phyloP scores from a whole-genome alignment of 2,797 vertebrate species.

The Enteromius unitaeniatus region DNA sequence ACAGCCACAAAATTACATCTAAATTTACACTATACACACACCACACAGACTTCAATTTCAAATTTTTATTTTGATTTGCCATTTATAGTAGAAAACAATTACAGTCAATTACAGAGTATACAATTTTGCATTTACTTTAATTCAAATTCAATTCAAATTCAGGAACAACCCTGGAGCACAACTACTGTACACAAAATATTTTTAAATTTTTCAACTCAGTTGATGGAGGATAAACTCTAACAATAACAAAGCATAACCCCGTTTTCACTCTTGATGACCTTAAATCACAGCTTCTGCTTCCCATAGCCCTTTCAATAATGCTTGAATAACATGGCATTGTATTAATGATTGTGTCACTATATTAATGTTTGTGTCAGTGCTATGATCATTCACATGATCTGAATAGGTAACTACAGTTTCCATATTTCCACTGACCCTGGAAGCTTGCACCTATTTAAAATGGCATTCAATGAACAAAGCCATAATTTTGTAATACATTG shows the following conservation, averaged over 20 bases:
- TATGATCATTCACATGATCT: neutral
- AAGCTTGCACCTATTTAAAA: neutral
- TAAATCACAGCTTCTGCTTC: neutral
- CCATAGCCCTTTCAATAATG: neutral
- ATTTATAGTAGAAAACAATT: neutral
- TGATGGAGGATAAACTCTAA: neutral
- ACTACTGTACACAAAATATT: neutral
- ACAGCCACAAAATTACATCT: neutral
- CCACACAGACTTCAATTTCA: neutral
- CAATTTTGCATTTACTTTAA: neutral
- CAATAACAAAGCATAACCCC: neutral
- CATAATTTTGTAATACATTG: no score
- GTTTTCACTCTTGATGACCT: neutral
- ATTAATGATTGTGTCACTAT: neutral
- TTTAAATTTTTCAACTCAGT: neutral
- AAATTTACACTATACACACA: neutral
- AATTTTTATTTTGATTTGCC: neutral
- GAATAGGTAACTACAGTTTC: neutral
- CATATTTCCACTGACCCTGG: neutral
- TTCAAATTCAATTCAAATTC: neutral
- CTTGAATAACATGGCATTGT: neutral
- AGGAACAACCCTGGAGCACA: neutral
- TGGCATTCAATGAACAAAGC: neutral
- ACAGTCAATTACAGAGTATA: neutral
- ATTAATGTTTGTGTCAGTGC: neutral